A percentile compares a stretch with the other conserved stretches of the same genome.
Evolutionary conservation across 2,888 invertebrate species (phyloP).

Genomic region (Nomada hirtipes): DNA sequence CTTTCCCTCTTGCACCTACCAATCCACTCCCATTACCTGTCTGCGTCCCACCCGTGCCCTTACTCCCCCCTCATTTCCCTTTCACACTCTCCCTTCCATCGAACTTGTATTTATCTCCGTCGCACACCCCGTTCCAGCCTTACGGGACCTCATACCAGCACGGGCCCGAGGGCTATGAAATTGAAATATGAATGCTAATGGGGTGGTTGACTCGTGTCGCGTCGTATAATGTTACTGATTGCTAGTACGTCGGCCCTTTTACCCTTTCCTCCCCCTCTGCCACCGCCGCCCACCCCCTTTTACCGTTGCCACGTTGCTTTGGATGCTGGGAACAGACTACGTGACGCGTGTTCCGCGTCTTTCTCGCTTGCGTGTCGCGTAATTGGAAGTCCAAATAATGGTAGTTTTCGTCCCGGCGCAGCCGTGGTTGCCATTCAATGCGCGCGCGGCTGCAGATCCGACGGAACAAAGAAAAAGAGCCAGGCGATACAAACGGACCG

Average conservation of each 20-base stretch:
- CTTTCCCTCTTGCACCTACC: constrained; percentile 7
- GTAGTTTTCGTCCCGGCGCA: constrained; percentile 12
- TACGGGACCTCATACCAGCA: constrained; percentile 54
- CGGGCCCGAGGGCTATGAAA: constrained; percentile 70
- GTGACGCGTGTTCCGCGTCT: constrained; percentile 43
- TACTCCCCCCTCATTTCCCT: constrained; percentile 16
- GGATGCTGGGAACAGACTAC: constrained; percentile 34
- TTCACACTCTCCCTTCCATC: constrained; percentile 45
- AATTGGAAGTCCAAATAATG: constrained; percentile 49
- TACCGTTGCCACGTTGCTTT: constrained; percentile 28
- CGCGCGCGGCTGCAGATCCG: background rate
- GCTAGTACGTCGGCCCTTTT: constrained; percentile 58
- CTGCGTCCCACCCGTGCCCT: constrained; percentile 17
- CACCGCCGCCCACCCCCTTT: constrained; percentile 23
- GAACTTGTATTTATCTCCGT: constrained; percentile 54
- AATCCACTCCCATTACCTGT: constrained; percentile 34
- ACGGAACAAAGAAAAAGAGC: background rate
- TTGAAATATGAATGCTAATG: constrained; percentile 80
- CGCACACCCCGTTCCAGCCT: constrained; percentile 55
- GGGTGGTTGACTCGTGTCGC: constrained; percentile 67
- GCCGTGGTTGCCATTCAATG: background rate
- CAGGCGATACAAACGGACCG: background rate
- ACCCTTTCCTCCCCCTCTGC: constrained; percentile 22
- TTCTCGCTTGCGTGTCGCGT: constrained; percentile 32
- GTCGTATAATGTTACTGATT: constrained; percentile 73